A percentile compares a stretch with the other conserved stretches of the same genome.
Conservation (phyloP, 2,888 invertebrate genomes). For the Steinernema carpocapsae region DNA sequence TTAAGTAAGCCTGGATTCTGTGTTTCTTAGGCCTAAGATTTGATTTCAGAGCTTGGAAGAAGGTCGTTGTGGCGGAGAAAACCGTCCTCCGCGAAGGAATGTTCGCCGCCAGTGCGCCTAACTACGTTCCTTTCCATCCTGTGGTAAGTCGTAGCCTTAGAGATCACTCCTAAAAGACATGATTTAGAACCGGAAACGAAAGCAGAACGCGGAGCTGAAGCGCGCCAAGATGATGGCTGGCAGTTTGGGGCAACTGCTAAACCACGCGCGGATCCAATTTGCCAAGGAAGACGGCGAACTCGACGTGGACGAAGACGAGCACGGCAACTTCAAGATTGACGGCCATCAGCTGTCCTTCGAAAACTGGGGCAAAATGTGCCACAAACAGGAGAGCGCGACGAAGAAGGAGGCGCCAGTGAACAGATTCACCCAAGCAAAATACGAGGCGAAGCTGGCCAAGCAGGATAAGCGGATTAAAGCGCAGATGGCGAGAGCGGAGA, state of each 20-base stretch:
- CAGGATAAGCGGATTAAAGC: background rate
- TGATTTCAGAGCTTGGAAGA: background rate
- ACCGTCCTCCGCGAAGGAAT: background rate
- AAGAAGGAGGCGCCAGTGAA: background rate
- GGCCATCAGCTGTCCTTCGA: background rate
- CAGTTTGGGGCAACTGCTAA: background rate
- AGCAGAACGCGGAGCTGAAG: background rate
- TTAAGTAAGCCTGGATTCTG: background rate
- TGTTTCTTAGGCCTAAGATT: background rate
- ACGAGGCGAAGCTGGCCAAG: conserved; percentile 6
- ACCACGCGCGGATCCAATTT: background rate
- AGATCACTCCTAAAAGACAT: background rate
- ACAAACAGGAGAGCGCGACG: background rate
- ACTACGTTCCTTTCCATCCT: background rate
- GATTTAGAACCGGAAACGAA: background rate
- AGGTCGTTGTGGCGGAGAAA: background rate
- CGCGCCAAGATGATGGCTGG: conserved; percentile 2
- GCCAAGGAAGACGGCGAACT: conserved; percentile 13
- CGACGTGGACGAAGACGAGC: conserved; percentile 15
- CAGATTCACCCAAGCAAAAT: background rate
- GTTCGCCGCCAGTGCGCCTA: background rate
- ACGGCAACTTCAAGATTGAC: background rate
- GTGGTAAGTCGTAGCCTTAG: background rate
- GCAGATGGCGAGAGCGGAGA: background rate
- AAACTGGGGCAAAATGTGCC: background rate